These are phyloP conservation scores for Capromys pilorides DNA, from an alignment of 2,797 vertebrate genomes.

Conservation along the genomic window DNA sequence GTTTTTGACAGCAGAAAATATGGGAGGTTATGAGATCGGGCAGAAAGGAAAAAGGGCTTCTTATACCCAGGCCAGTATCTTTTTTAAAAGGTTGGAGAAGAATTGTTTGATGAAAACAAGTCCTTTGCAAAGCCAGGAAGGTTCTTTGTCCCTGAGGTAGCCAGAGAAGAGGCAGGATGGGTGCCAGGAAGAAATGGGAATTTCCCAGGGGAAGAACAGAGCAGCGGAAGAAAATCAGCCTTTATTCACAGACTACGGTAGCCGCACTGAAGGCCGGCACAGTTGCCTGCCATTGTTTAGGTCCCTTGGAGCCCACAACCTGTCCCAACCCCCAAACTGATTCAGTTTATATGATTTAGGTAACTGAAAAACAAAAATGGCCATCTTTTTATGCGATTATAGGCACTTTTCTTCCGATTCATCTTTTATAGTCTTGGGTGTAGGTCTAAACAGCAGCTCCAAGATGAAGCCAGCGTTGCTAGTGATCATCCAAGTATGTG, in stretches of 20 bases:
- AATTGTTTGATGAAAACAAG: conserved; percentile 59
- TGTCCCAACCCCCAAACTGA: background rate
- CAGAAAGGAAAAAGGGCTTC: background rate
- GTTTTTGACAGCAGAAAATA: conserved; percentile 37
- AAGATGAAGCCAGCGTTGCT: background rate
- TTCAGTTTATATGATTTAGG: background rate
- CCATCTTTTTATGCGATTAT: background rate
- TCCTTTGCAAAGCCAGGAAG: conserved; percentile 46
- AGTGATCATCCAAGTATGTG: accelerated
- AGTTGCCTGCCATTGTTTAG: background rate
- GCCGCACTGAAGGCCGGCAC: background rate
- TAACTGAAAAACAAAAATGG: background rate
- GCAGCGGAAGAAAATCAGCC: conserved; percentile 30
- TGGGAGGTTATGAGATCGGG: background rate
- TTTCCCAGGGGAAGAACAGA: conserved; percentile 61
- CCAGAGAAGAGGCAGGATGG: conserved; percentile 57
- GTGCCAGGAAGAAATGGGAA: conserved; percentile 66
- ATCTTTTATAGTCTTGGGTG: background rate
- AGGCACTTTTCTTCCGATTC: background rate
- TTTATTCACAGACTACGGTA: background rate
- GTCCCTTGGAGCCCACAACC: background rate
- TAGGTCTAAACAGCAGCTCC: background rate
- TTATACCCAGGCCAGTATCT: background rate
- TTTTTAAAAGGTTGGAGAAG: background rate
- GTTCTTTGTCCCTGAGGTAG: conserved; percentile 67